Conservation (phyloP, 2,888 invertebrate species). For the Zelleria hepariella region DNA sequence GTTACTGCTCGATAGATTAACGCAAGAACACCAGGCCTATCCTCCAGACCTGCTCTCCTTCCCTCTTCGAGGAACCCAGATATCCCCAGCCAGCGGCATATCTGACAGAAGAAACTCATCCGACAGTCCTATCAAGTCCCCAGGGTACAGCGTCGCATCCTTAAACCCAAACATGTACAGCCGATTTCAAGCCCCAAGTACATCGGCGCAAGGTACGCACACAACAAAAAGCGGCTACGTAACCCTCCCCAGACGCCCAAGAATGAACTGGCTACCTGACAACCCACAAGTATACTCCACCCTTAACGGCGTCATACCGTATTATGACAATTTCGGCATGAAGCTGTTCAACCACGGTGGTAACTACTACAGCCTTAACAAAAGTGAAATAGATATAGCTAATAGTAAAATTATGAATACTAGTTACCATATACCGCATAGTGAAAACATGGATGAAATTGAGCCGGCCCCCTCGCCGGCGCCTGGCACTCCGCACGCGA, state of each 20-base stretch:
- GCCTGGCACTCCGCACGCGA: constrained; percentile 62
- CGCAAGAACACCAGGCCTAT: constrained; percentile 74
- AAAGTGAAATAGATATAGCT: constrained; percentile 74
- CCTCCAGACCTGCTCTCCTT: constrained; percentile 88
- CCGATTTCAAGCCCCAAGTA: constrained; percentile 75
- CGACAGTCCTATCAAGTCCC: constrained; percentile 54
- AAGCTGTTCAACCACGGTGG: constrained; percentile 89
- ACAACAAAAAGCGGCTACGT: constrained; percentile 83
- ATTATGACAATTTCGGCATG: constrained; percentile 85
- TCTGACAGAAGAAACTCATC: constrained; percentile 22
- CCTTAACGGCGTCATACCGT: constrained; percentile 63
- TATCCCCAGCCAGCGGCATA: constrained; percentile 63
- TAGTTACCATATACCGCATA: constrained; percentile 43
- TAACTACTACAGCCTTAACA: constrained; percentile 82
- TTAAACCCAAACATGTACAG: constrained; percentile 41
- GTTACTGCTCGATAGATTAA: constrained; percentile 50
- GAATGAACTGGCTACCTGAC: constrained; percentile 78
- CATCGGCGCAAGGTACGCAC: constrained; percentile 64
- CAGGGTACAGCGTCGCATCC: constrained; percentile 41
- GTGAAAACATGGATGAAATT: constrained; percentile 48
- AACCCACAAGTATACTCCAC: constrained; percentile 53
- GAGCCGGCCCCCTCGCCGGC: constrained; percentile 66
- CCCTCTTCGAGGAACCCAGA: constrained; percentile 67
- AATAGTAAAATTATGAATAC: constrained; percentile 64
- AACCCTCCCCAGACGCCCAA: constrained; percentile 86